Percentiles rank a stretch among this genome's conserved stretches.
Conservation (phyloP, 1,140 invertebrate species). For the Ephestia elutella region DNA sequence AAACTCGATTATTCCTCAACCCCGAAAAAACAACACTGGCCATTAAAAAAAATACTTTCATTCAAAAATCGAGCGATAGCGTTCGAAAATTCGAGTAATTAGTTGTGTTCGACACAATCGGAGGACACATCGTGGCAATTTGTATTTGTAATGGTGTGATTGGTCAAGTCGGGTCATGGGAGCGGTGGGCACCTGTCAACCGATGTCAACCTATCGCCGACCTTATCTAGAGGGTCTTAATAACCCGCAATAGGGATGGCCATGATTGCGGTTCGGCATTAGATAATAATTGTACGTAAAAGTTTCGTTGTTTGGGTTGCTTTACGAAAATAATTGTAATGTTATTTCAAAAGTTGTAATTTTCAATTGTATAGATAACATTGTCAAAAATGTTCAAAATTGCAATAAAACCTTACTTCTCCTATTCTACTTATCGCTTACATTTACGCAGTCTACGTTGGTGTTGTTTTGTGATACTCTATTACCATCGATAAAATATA, state of each 20-base stretch:
- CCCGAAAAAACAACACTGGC: background rate
- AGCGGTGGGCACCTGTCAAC: conserved; percentile 50
- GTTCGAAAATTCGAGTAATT: conserved; percentile 32
- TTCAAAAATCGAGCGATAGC: conserved; percentile 10
- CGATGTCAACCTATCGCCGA: conserved; percentile 36
- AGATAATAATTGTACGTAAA: background rate
- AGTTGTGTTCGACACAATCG: conserved; percentile 35
- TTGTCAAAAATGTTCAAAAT: too few relatives aligned
- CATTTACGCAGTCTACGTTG: too few relatives aligned
- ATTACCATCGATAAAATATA: too few relatives aligned
- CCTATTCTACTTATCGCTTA: too few relatives aligned
- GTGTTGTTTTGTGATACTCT: too few relatives aligned
- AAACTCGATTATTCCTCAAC: background rate
- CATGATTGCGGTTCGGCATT: background rate
- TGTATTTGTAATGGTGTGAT: conserved; percentile 48
- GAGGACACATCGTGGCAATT: conserved; percentile 41
- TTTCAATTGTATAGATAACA: too few relatives aligned
- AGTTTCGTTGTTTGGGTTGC: too few relatives aligned
- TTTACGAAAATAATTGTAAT: too few relatives aligned
- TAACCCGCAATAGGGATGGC: conserved; percentile 34
- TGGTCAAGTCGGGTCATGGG: conserved; percentile 49
- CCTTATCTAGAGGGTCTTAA: conserved; percentile 50
- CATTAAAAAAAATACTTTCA: conserved; percentile 7
- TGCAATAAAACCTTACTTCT: too few relatives aligned
- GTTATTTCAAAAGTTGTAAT: too few relatives aligned